Percentiles rank a stretch among this genome's conserved stretches.
Conservation (phyloP, 2,113 vertebrate species). For the Camelus bactrianus region DNA sequence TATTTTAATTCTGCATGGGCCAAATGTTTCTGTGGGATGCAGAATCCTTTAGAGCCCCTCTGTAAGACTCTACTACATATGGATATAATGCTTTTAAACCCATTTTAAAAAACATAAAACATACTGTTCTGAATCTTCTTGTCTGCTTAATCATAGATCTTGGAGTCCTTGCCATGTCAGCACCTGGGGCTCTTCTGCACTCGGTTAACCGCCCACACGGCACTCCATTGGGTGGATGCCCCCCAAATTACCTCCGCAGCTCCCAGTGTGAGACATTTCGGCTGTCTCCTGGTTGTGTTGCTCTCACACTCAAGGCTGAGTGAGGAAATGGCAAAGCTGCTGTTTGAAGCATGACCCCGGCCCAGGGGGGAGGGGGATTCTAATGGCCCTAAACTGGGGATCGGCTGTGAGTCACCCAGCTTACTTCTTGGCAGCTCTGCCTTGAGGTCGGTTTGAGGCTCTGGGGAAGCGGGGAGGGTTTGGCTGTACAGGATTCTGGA, state of each 20-base stretch:
- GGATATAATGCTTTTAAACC: not conserved
- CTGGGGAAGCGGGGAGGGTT: not conserved
- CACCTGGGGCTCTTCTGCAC: not conserved
- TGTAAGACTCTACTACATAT: not conserved
- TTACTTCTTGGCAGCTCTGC: not conserved
- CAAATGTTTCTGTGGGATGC: not conserved
- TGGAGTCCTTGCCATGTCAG: not conserved
- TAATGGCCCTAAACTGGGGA: not conserved
- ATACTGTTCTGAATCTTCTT: not conserved
- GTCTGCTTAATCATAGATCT: not conserved
- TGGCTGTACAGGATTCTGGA: not conserved
- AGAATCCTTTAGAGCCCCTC: not conserved
- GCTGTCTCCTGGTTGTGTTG: not conserved
- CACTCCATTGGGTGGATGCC: not conserved
- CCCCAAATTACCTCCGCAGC: rapidly evolving
- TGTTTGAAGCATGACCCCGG: not conserved
- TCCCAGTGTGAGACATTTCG: too few species aligned
- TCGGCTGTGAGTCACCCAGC: not conserved
- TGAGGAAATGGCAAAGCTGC: not conserved
- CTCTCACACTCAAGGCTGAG: not conserved
- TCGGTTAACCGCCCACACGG: rapidly evolving
- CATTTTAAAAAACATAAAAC: not conserved
- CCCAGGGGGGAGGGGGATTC: not conserved
- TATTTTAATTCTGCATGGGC: not conserved
- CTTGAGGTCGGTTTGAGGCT: not conserved